These are phyloP conservation scores for Athalia circularis DNA, from an alignment of 2,888 invertebrate genomes.

Conservation along the genomic window DNA sequence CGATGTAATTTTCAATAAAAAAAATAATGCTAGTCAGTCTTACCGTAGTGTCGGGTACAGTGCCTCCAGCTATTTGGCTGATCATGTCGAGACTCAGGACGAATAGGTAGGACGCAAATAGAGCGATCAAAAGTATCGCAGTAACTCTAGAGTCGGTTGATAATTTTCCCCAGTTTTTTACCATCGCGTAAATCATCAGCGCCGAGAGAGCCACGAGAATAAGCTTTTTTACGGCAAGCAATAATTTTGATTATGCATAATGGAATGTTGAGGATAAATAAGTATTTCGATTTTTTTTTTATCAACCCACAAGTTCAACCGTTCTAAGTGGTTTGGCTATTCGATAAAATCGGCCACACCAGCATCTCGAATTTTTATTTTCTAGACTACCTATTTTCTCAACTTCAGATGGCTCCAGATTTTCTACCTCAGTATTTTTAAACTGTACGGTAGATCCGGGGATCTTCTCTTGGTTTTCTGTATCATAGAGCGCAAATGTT, in stretches of 20 bases:
- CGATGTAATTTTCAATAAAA: background rate
- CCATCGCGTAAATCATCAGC: constrained; percentile 57
- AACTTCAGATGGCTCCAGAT: background rate
- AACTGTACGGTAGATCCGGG: background rate
- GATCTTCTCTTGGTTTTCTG: constrained; percentile 1
- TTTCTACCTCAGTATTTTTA: background rate
- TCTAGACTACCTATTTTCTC: background rate
- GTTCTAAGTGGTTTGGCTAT: constrained; percentile 12
- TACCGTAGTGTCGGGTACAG: constrained; percentile 59
- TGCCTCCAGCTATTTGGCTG: constrained; percentile 53
- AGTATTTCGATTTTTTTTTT: background rate
- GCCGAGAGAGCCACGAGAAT: constrained; percentile 57
- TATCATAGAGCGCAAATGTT: background rate
- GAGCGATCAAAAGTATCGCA: constrained; percentile 58
- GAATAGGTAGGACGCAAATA: constrained; percentile 61
- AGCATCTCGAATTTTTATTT: background rate
- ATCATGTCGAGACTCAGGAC: constrained; percentile 62
- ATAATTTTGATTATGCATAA: background rate
- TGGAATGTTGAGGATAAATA: background rate
- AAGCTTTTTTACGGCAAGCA: constrained; percentile 45
- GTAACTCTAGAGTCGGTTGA: constrained; percentile 49
- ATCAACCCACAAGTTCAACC: constrained; percentile 16
- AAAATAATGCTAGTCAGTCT: constrained; percentile 16
- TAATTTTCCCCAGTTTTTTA: constrained; percentile 42
- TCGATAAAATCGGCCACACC: constrained; percentile 1